Conservation (phyloP, 1,140 invertebrate species). For the Eueides isabella region DNA sequence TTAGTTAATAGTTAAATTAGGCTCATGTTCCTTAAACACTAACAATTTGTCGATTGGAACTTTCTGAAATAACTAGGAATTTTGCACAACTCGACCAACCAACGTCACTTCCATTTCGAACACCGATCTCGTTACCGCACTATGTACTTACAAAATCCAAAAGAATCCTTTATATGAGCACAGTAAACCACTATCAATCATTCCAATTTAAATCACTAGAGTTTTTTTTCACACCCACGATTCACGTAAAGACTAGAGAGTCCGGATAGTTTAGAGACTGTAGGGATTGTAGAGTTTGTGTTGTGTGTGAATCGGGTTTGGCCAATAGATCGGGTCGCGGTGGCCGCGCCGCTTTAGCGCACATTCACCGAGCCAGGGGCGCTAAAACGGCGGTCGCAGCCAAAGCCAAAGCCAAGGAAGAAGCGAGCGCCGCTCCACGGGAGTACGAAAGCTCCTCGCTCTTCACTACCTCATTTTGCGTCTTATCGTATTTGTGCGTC, state of each 20-base stretch:
- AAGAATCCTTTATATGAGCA: slow-evolving; percentile 54
- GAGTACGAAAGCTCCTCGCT: slow-evolving; percentile 93
- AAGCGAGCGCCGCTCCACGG: slow-evolving; percentile 68
- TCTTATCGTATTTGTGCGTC: slow-evolving; percentile 91
- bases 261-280: slow-evolving; percentile 64
- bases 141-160: slow-evolving; percentile 56
- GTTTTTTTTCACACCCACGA: slow-evolving; percentile 39
- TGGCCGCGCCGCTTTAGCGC: slow-evolving; percentile 66
- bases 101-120: slow-evolving; percentile 39
- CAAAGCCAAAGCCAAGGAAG: slow-evolving; percentile 69
- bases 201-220: slow-evolving; percentile 48
- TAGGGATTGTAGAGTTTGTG: slow-evolving; percentile 69
- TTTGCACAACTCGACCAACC: slow-evolving; percentile 54
- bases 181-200: slow-evolving; percentile 40
- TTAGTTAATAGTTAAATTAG: slow-evolving; percentile 75
- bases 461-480: slow-evolving; percentile 95
- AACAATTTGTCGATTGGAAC: slow-evolving; percentile 65
- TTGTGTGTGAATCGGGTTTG: slow-evolving; percentile 69
- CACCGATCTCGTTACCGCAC: slow-evolving; percentile 41
- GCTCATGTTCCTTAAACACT: slow-evolving; percentile 66
- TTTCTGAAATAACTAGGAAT: slow-evolving; percentile 62
- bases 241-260: slow-evolving; percentile 76
- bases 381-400: slow-evolving; percentile 71
- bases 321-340: slow-evolving; percentile 68
- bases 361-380: slow-evolving; percentile 79